Evolutionary conservation across 2,888 invertebrate genomes (phyloP).

Genomic region (Caenorhabditis sp.): DNA sequence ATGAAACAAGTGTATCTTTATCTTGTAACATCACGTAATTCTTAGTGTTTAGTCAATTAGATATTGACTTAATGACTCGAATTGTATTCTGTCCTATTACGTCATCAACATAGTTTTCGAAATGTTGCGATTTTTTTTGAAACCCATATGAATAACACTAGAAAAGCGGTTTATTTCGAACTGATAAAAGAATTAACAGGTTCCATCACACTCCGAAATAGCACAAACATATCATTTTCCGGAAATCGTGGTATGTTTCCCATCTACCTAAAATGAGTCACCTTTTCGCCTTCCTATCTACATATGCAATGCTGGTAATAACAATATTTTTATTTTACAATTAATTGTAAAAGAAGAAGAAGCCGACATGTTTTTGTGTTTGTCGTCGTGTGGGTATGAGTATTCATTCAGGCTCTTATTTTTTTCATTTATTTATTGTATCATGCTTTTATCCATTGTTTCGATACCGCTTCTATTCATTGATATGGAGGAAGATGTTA

Average conservation of each 20-base stretch:
- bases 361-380: background rate
- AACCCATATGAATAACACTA: too few species aligned
- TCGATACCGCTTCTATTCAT: background rate
- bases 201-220: background rate
- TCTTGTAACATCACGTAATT: too few species aligned
- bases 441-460: conserved; percentile 27
- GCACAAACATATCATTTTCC: background rate
- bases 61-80: background rate
- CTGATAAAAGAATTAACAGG: background rate
- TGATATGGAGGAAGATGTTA: background rate
- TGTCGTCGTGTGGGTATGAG: background rate
- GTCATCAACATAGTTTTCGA: too few species aligned
- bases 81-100: background rate
- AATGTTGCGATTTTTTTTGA: background rate
- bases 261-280: background rate
- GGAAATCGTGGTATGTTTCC: background rate
- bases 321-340: background rate
- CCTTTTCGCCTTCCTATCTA: background rate
- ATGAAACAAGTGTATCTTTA: too few species aligned
- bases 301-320: background rate
- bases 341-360: background rate
- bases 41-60: too few species aligned
- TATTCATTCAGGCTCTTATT: conserved; percentile 16
- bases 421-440: conserved; percentile 31
- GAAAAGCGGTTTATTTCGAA: background rate